Conservation (phyloP, 2,113 vertebrate genomes). For the Malurus alboscapulatus region DNA sequence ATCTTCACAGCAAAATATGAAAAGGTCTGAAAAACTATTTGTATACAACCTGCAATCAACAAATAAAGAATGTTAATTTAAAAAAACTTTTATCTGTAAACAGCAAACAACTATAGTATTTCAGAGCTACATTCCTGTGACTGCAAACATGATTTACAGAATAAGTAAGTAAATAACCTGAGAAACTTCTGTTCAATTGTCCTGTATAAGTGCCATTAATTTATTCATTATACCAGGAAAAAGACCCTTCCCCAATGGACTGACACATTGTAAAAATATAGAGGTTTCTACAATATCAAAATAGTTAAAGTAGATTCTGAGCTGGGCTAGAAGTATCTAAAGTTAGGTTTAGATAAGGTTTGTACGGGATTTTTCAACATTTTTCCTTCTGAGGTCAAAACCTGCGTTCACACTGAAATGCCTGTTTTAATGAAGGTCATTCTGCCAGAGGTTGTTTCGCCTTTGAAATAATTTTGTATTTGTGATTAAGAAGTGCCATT, state of each 20-base stretch:
- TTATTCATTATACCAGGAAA: neutral
- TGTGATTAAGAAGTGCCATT: neutral
- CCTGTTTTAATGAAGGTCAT: neutral
- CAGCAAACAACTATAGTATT: neutral
- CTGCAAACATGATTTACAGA: neutral
- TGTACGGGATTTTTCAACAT: neutral
- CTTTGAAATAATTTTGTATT: neutral
- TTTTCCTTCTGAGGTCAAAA: neutral
- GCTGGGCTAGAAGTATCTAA: neutral
- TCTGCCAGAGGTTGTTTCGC: neutral
- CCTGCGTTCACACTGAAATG: neutral
- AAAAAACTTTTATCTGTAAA: neutral
- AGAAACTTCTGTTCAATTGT: neutral
- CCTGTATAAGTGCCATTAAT: neutral
- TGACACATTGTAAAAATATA: neutral
- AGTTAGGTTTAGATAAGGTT: neutral
- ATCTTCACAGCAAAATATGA: neutral
- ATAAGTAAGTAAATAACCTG: neutral
- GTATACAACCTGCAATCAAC: neutral
- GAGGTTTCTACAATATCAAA: neutral
- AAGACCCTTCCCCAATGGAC: neutral
- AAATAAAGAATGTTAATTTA: neutral
- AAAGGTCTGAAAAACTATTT: neutral
- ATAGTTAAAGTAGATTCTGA: neutral
- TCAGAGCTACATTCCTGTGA: neutral